Base-by-base conservation (phyloP, 2,888 invertebrate species). In the Melanargia galathea region DNA sequence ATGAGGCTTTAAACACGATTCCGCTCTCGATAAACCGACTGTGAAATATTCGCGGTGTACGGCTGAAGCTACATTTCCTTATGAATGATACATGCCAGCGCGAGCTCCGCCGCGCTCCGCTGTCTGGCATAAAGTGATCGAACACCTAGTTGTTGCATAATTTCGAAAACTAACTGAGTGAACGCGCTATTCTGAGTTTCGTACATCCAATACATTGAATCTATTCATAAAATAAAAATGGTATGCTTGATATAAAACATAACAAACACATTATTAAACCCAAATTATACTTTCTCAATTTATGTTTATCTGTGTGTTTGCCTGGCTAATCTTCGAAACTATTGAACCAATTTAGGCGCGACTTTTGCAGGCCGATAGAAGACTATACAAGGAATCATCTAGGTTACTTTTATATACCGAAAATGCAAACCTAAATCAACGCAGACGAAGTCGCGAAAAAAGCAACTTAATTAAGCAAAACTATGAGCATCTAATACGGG, bases 1-100 rank as follows among this genome's bases (percentile, higher is more conserved):
- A 87, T 87, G 87, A 87, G 87, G 84, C 84, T 89, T 87, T 89
- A 88, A 87, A 83, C 82, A 83, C 85, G 84, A 75, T 76, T 82
- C 83, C 78, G 82, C 83, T 82, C 82, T 84, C 87, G 86, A 88
- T 87, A 88, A 87, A 89, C 86, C 84, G 84, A 81, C 81, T 87
- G 87, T 87, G 86, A 89, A 87, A 87, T 89, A 89, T 88, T 84
- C 83, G 81, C 80, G 81, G 82, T 78, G 83, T 81, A 77, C 78
- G 81, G 77, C 70, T 72, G 74, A 72, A 77, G 79, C 81, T 81
- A 78, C 82, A 83, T 85, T 83, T 86, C 79, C 87, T 86, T 87
- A 87, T 87, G 87, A 88, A 89, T 89, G 87, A 89, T 87, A 87
- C 87, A 89, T 88, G 84, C 79, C 81, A 76, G 70, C 74, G 74